Conservation (phyloP, 1,140 invertebrate species). For the Solenopsis fugax region DNA sequence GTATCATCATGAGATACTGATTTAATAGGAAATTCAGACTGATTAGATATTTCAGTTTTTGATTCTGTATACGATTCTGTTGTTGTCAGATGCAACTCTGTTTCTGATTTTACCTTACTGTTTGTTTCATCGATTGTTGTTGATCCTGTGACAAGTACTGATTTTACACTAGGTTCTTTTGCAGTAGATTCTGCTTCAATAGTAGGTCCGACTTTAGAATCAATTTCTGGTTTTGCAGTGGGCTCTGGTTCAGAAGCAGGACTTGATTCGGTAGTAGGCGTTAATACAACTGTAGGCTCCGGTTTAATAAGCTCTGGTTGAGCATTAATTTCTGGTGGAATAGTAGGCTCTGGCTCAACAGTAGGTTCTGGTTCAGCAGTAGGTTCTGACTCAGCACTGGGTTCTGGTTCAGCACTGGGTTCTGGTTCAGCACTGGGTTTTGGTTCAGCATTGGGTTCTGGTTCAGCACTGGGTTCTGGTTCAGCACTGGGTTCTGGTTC, state of each 20-base stretch:
- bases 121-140: slow-evolving; percentile 21
- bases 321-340: slow-evolving; percentile 75
- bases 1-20: not conserved
- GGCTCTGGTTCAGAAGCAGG: slow-evolving; percentile 75
- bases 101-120: slow-evolving; percentile 7
- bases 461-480: slow-evolving; percentile 75
- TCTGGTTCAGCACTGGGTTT: slow-evolving; percentile 72
- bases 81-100: slow-evolving; percentile 29
- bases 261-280: slow-evolving; percentile 71
- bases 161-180: slow-evolving; percentile 75
- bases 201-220: slow-evolving; percentile 65
- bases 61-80: slow-evolving; percentile 24
- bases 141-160: slow-evolving; percentile 74
- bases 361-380: slow-evolving; percentile 68
- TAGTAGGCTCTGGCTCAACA: slow-evolving; percentile 58
- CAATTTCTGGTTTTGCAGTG: slow-evolving; percentile 64
- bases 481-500: slow-evolving; percentile 76
- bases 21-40: not conserved
- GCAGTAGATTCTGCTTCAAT: slow-evolving; percentile 76
- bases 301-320: slow-evolving; percentile 79
- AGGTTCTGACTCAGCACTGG: slow-evolving; percentile 68
- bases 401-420: slow-evolving; percentile 76
- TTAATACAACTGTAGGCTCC: slow-evolving; percentile 65
- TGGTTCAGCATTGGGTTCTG: slow-evolving; percentile 60
- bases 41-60: slow-evolving; percentile 31